Base-by-base conservation (phyloP, 2,113 vertebrate genomes). In the Ophthalmolycus amberensis region DNA sequence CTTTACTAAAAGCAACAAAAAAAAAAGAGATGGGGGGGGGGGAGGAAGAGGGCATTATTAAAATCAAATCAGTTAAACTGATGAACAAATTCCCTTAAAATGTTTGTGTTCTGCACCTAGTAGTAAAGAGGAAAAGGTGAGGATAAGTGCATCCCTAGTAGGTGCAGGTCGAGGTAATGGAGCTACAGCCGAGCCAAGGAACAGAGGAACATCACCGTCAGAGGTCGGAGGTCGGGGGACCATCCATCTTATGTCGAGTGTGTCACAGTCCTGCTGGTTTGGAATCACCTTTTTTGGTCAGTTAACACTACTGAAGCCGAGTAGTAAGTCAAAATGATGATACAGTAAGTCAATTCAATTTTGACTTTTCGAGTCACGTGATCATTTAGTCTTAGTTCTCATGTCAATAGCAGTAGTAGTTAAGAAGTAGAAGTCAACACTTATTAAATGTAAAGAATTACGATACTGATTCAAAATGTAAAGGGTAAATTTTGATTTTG, bases 61-160 rank as follows among this genome's bases (percentile, higher is more conserved):
- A 87, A 89, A 84, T 90, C 77, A 37, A 76, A 94, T 91, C 78
- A 68, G 80, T 83, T 85, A 86, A 83, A 90, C 83, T 85, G 79
- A 91, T 83, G 20, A 86, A 85, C 42, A 65, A 89, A 92, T 94
- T 93, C 94, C 92, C 94, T 94, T 94, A 91, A 88, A 88, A 77
- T 52, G 59, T 81, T 76, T 81, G 71, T 91, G 68, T 87, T 83
- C 85, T 90, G 90, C 91, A 89, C 94, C 95, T 91, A 87, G 90
- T 89, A 91, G 80, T 83, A 74, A 88, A 88, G 75, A 92, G 77
- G 84, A 91, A 71, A 83, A 79, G 59, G 80, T 86, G 89, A 92
- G 88, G 86, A 91, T 93, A 95, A 94, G 94, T 95, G 95, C 95
- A 88, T 94, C 92, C 91, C 91, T 88, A 92, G 91, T 75, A 94